Evolutionary conservation across 2,888 invertebrate species (phyloP).

Genomic region (Parthenolecanium corni): DNA sequence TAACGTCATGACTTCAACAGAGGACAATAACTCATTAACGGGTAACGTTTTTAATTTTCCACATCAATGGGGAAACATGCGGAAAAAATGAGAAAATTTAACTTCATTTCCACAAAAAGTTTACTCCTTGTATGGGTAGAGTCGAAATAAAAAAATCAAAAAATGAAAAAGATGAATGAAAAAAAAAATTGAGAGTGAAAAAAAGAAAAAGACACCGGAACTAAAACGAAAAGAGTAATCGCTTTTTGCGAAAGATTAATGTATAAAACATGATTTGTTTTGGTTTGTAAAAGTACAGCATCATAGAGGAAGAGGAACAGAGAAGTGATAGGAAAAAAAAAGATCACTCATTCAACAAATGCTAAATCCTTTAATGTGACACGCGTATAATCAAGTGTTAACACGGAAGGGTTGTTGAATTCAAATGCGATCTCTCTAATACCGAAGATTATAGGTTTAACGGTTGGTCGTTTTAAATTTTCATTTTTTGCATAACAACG

Average conservation of each 20-base stretch:
- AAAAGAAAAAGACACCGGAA: background rate
- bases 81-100: no score
- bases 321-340: slow-evolving; percentile 1
- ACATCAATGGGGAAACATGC: no score
- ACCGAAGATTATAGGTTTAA: background rate
- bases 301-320: background rate
- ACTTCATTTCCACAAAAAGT: no score
- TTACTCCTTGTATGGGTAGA: no score
- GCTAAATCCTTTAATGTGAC: slow-evolving; percentile 19
- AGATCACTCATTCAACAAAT: background rate
- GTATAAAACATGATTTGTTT: slow-evolving; percentile 21
- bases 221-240: background rate
- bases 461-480: background rate
- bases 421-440: background rate
- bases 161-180: background rate
- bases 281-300: slow-evolving; percentile 1
- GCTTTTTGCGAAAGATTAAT: slow-evolving; percentile 3
- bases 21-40: no score
- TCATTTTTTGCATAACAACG: background rate
- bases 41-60: no score
- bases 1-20: no score
- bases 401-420: slow-evolving; percentile 4
- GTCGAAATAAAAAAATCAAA: background rate
- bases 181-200: background rate
- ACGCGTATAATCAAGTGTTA: slow-evolving; percentile 7